Evolutionary conservation across 2,797 vertebrate species (phyloP), one percentile per base, ranked within the genome.

Genomic region (Steatocranus sp.): DNA sequence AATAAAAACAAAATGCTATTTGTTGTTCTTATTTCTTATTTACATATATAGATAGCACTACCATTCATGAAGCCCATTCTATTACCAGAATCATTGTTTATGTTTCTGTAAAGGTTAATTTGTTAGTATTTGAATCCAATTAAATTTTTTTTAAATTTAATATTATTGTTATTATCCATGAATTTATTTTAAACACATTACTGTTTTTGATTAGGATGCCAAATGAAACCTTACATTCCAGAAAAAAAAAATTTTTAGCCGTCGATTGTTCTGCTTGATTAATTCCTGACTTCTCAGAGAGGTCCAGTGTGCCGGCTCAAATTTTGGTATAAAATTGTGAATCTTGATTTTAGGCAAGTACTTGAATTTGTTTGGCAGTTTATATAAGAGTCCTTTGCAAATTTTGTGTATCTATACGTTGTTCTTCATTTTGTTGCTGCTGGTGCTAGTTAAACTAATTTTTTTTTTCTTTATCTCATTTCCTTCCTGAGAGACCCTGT

Each of bases 401-500:
- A 61, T 61, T 61, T 61, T 12, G 4, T 20, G 20, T 61, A 8
- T 12, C 32, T 36, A 8, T 36, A 61, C 0, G 1, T 36, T 36
- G 9, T 32, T 75, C 6, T n/a, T 53, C 34, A 58, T 8, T 48
- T 20, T 77, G 25, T n/a, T 54, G 15, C 41, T 27, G 6, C 43
- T 73, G 23, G 66, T 30, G 4, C 15, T 46, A 27, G 25, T 73
- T 12, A 0, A 30, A 75, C 63, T 3, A 27, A 25, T 54, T 74
- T 50, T 50, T 56, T 54, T 17, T 30, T 30, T 8, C 53, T 56
- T 56, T 56, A 86, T 92, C 84, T 81, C 23, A n/a, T 66, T 92
- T 94, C 93, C 94, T 93, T 94, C 91, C 92, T 25, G n/a, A 11
- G 11, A 89, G 84, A 80, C 43, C 79, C 79, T 25, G 58, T 87